A percentile compares a stretch with the other conserved stretches of the same genome.
Conservation (phyloP, 2,113 vertebrate species). For the Callorhinus ursinus region DNA sequence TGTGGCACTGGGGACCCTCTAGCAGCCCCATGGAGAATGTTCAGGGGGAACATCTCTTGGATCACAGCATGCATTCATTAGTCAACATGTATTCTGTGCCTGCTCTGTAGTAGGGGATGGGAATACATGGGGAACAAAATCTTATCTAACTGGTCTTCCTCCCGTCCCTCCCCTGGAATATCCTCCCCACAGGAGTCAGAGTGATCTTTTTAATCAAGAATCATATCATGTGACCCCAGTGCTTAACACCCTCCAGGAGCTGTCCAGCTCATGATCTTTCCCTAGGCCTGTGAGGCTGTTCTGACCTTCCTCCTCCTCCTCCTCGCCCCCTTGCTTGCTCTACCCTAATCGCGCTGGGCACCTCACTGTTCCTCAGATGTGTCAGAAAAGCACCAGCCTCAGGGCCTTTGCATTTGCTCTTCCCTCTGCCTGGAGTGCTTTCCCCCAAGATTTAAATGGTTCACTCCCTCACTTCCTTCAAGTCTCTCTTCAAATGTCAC, state of each 20-base stretch:
- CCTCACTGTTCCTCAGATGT: not conserved
- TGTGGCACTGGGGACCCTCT: too few relatives aligned
- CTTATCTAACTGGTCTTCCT: not conserved
- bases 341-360: not conserved
- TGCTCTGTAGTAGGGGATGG: not conserved
- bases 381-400: not conserved
- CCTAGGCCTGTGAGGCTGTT: not conserved
- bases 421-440: not conserved
- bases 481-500: not conserved
- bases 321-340: not conserved
- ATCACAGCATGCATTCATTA: fast-evolving
- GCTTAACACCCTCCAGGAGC: not conserved
- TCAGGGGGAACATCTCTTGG: not conserved
- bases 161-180: too few relatives aligned
- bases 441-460: not conserved
- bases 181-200: not conserved
- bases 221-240: too few relatives aligned
- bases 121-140: not conserved
- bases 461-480: not conserved
- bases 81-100: not conserved
- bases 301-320: not conserved
- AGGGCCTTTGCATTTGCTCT: not conserved
- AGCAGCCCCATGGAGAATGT: not conserved
- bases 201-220: not conserved
- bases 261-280: not conserved